Base-by-base conservation (phyloP, 2,113 vertebrate genomes). In the Chionis minor region DNA sequence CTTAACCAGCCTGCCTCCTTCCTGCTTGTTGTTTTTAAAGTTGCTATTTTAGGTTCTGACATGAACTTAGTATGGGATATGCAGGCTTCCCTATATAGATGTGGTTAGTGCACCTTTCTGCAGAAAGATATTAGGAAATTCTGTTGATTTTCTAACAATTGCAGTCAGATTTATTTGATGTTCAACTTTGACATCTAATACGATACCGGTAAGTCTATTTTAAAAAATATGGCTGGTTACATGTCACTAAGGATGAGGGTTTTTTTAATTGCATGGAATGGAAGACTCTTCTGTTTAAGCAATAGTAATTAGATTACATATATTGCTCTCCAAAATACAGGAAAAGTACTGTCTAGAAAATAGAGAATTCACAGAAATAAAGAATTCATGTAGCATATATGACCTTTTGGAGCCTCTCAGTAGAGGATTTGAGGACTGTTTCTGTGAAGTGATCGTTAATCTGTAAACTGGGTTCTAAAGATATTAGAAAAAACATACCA, bases 1-100 rank as follows among this genome's bases (percentile, higher is more conserved):
- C 67, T 73, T 81, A 69, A 70, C 24, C 71, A 88, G 82, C 35
- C 83, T 86, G 58, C 86, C 62, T 95, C 42, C 44, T 94, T 93
- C 84, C 63, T 88, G 78, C 54, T 85, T 90, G 14, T 71, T 74
- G 61, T 93, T 95, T 83, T 94, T 67, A 66, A 93, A 93, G 54
- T 70, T 81, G 51, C 81, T 95, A 51, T 93, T 96, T 94, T 78
- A 83, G 67, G 9, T 90, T 93, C 79, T 58, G 42, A 44, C 59
- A 12, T 82, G 74, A 85, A 49, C 35, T 81, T 79, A 30, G 26
- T 38, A 49, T 87, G 78, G 87, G 30, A 66, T 93, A 55, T 59
- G 42, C 58, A 82, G 67, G 22, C 62, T 91, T 92, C 71, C 42
- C 70, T 70, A 22, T 86, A 86, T 66, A 90, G 90, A 58, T 81